Evolutionary conservation across 2,113 vertebrate genomes (phyloP).

Genomic region (Octodon degus): DNA sequence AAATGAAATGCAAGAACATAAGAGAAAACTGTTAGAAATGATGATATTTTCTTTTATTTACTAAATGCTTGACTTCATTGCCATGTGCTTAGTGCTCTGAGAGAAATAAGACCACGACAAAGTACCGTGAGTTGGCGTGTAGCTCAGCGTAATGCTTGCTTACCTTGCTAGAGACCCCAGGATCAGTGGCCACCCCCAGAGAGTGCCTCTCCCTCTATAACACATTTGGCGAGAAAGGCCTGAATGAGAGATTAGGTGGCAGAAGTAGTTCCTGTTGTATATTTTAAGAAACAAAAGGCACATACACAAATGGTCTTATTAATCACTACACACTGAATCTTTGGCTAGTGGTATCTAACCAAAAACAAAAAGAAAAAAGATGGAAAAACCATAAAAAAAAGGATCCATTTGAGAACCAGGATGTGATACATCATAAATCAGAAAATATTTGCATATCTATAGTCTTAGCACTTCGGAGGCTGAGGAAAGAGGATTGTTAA

Average conservation of each 20-base stretch:
- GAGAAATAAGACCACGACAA: neutral
- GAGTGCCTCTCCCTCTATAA: neutral
- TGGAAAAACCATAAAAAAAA: slow-evolving; percentile 1
- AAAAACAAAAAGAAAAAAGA: neutral
- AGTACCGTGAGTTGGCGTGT: neutral
- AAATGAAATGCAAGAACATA: neutral
- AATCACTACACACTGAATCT: neutral
- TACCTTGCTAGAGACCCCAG: neutral
- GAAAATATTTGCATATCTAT: neutral
- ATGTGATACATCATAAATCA: neutral
- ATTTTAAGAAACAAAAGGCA: slow-evolving; percentile 30
- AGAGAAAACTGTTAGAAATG: slow-evolving; percentile 4
- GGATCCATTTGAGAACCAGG: neutral
- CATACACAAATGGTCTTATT: neutral
- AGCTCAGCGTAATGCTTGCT: neutral
- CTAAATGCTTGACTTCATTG: slow-evolving; percentile 18
- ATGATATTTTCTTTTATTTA: neutral
- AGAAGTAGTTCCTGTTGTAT: neutral
- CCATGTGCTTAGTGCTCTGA: neutral
- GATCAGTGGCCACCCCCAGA: no score
- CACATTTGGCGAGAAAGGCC: neutral
- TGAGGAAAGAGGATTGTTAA: neutral
- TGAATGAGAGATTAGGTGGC: slow-evolving; percentile 22
- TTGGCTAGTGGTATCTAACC: neutral
- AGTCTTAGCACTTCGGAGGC: neutral